Conservation (phyloP, 1,140 invertebrate species). For the Drosophila burlai region DNA sequence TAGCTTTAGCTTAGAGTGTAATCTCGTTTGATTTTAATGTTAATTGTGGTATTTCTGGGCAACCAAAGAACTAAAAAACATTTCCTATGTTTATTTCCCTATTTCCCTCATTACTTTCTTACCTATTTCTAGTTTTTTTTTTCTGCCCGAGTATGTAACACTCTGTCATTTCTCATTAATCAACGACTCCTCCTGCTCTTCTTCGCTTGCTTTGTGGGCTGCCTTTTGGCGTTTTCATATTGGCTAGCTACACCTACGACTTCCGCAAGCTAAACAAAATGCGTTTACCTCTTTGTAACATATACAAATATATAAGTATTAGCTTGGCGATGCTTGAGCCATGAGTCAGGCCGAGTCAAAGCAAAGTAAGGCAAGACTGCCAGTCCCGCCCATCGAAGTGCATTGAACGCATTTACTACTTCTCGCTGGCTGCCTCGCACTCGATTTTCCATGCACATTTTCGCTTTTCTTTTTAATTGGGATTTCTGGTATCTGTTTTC, state of each 20-base stretch:
- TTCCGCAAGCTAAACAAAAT: conserved; percentile 56
- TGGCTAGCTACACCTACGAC: conserved; percentile 66
- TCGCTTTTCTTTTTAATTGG: conserved; percentile 75
- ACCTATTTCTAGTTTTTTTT: neutral
- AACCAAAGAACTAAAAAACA: conserved; percentile 1
- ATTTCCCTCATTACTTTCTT: conserved; percentile 12
- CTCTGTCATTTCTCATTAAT: conserved; percentile 31
- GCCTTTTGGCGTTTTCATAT: conserved; percentile 53
- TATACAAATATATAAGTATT: neutral
- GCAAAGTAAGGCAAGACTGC: conserved; percentile 38
- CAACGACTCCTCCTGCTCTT: conserved; percentile 5
- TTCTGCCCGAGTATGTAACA: conserved; percentile 8
- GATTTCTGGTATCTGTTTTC: conserved; percentile 58
- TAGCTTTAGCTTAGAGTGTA: neutral
- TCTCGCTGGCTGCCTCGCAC: conserved; percentile 33
- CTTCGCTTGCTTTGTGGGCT: conserved; percentile 19
- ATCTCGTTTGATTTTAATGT: neutral
- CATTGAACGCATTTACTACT: conserved; percentile 75
- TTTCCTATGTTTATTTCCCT: neutral
- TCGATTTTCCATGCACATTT: conserved; percentile 63
- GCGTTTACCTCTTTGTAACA: conserved; percentile 34
- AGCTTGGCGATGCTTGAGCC: conserved; percentile 29
- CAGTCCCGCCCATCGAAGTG: conserved; percentile 57
- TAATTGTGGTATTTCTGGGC: neutral
- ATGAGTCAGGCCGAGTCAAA: conserved; percentile 46